phyloP scores from a whole-genome alignment of 2,797 vertebrate genomes.

The Pitangus sulphuratus region DNA sequence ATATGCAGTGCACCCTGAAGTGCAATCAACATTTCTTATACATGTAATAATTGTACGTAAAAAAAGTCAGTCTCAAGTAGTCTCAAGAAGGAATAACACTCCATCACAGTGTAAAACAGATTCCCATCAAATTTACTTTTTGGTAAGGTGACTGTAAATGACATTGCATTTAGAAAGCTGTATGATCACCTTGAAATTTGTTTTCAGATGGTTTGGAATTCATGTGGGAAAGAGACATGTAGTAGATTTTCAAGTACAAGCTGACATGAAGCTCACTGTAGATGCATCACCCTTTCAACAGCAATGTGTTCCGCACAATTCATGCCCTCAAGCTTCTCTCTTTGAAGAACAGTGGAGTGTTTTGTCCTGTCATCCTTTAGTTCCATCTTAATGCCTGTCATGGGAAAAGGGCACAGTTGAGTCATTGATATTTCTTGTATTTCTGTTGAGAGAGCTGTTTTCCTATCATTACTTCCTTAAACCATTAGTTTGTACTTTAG shows the following conservation, averaged over 20 bases:
- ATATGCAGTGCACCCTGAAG: background rate
- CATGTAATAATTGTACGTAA: background rate
- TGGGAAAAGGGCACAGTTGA: background rate
- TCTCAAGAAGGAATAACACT: background rate
- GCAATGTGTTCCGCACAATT: background rate
- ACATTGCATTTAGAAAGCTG: background rate
- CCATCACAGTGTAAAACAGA: background rate
- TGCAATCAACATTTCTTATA: background rate
- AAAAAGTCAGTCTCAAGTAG: background rate
- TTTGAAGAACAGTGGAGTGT: background rate
- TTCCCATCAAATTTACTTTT: background rate
- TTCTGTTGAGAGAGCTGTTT: background rate
- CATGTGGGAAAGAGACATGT: background rate
- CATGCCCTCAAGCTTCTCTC: background rate
- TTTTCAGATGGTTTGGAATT: background rate
- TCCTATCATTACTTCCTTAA: background rate
- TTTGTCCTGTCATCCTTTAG: background rate
- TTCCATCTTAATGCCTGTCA: background rate
- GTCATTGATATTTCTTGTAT: background rate
- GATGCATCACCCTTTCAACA: background rate
- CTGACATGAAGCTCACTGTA: background rate
- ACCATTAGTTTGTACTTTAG: background rate
- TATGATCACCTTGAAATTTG: background rate
- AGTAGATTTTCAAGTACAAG: background rate
- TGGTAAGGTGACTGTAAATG: background rate